Evolutionary conservation across 30 jellyfish, hydroid and myxozoan species (phyloP).

Genomic region (Sanderia malayensis): DNA sequence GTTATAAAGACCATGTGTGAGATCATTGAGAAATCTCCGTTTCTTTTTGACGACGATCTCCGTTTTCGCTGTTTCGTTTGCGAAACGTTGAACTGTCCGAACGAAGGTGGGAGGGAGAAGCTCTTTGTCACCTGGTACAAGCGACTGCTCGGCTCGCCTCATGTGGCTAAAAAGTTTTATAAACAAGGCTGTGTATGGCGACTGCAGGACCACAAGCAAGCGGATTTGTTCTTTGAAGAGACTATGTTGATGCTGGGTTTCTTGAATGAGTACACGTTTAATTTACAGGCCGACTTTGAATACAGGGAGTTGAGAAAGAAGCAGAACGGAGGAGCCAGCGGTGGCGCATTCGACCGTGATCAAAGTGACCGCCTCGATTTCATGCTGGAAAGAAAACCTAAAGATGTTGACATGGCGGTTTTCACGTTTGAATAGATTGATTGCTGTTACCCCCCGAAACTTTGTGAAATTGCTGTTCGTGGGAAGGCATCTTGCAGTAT

Average conservation of each 20-base stretch:
- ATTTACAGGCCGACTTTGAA: conserved; percentile 51
- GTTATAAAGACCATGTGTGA: conserved; percentile 7
- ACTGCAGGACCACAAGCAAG: conserved; percentile 7
- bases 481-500: no score
- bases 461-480: background rate
- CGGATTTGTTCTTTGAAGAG: conserved; percentile 7
- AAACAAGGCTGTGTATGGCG: conserved; percentile 27
- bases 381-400: conserved; percentile 25
- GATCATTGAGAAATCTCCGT: conserved; percentile 44
- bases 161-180: conserved; percentile 16
- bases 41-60: conserved; percentile 51
- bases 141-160: conserved; percentile 1
- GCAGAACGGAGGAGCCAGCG: no score
- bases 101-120: conserved; percentile 47
- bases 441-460: background rate
- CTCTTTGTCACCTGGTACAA: conserved; percentile 43
- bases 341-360: no score
- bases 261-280: conserved; percentile 34
- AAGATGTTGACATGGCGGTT: conserved; percentile 38
- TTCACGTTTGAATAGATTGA: conserved; percentile 14
- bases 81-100: conserved; percentile 56
- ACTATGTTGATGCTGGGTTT: background rate
- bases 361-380: conserved; percentile 12
- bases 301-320: conserved; percentile 41
- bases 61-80: conserved; percentile 54